Percentiles rank a stretch among this genome's conserved stretches.
These are phyloP conservation scores for Drosophila virilis DNA, from an alignment of 1,140 invertebrate genomes.

Conservation along the genomic window DNA sequence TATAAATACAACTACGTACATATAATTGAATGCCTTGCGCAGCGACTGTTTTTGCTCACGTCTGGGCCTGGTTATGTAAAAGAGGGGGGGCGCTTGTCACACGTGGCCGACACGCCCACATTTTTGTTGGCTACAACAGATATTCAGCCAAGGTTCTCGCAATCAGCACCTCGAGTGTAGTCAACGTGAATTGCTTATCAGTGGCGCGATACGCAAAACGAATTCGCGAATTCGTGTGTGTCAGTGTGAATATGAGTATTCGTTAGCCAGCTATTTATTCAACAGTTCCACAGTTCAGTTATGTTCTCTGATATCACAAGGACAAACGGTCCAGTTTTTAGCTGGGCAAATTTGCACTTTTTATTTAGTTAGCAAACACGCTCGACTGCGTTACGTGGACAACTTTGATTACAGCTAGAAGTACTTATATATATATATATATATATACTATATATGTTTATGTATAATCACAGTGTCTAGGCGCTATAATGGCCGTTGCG, in stretches of 20 bases:
- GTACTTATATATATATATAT: slow-evolving; percentile 5
- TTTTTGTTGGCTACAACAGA: not conserved
- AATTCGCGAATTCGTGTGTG: not conserved
- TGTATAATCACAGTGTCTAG: slow-evolving; percentile 8
- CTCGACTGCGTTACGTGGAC: slow-evolving; percentile 24
- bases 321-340: slow-evolving; percentile 31
- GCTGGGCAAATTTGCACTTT: slow-evolving; percentile 28
- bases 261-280: slow-evolving; percentile 21
- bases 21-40: no score
- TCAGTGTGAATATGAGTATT: slow-evolving; percentile 1
- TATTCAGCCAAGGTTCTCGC: slow-evolving; percentile 33
- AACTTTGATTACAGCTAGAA: slow-evolving; percentile 35
- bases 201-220: slow-evolving; percentile 32
- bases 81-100: not conserved
- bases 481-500: slow-evolving; percentile 23
- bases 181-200: slow-evolving; percentile 43
- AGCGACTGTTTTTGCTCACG: not conserved
- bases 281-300: not conserved
- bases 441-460: not conserved
- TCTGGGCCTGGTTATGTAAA: slow-evolving; percentile 4
- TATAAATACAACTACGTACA: not conserved
- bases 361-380: slow-evolving; percentile 35
- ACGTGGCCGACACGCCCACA: slow-evolving; percentile 34
- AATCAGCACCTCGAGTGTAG: slow-evolving; percentile 51
- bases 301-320: slow-evolving; percentile 21